Conservation (phyloP, 2,888 invertebrate genomes). For the Icerya purchasi region DNA sequence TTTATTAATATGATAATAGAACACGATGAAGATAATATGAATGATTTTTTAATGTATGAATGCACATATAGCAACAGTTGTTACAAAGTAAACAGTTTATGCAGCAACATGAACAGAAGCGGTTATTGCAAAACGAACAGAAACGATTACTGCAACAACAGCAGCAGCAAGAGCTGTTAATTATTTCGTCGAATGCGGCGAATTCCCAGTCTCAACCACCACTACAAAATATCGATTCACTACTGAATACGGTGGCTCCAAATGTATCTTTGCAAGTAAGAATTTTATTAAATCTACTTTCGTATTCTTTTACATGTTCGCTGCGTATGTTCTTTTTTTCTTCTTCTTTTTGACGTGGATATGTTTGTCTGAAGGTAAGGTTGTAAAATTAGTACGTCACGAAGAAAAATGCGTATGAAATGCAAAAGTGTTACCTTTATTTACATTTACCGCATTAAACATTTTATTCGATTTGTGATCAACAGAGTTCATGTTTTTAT, state of each 20-base stretch:
- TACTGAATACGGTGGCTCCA: conserved; percentile 65
- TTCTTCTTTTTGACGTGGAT: too few relatives aligned
- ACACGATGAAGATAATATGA: too few relatives aligned
- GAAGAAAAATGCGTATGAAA: too few relatives aligned
- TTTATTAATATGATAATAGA: not conserved
- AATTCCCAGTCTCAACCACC: conserved; percentile 32
- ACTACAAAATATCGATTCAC: conserved; percentile 53
- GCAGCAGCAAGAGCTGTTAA: conserved; percentile 57
- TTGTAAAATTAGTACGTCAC: too few relatives aligned
- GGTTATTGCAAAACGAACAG: conserved; percentile 31
- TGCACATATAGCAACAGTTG: conserved; percentile 23
- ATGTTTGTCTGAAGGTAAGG: too few relatives aligned
- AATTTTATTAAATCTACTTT: not conserved
- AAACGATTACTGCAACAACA: conserved; percentile 51
- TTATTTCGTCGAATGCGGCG: conserved; percentile 52
- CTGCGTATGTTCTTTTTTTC: too few relatives aligned
- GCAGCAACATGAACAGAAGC: conserved; percentile 34
- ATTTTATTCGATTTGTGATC: too few relatives aligned
- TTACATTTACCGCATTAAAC: too few relatives aligned
- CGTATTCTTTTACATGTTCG: too few relatives aligned
- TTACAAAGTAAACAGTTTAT: conserved; percentile 25
- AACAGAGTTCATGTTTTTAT: too few relatives aligned
- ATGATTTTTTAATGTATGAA: too few relatives aligned
- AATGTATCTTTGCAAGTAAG: conserved; percentile 61
- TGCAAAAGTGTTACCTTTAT: too few relatives aligned